Percentiles rank a stretch among this genome's conserved stretches.
Conservation (phyloP, 2,888 invertebrate species). For the Gandaritis pyraliata region DNA sequence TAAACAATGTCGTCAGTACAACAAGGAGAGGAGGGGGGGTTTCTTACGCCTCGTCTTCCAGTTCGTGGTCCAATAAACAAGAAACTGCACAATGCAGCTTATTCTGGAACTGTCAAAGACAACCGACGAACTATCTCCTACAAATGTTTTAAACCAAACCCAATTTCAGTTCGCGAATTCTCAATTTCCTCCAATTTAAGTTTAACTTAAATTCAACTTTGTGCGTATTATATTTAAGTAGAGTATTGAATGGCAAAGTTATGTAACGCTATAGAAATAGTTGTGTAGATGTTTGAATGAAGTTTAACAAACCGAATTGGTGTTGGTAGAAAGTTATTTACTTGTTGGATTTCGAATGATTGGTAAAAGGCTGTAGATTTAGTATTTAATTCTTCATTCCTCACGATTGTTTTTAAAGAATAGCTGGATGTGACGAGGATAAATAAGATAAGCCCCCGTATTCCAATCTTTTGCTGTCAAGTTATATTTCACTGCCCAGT, state of each 20-base stretch:
- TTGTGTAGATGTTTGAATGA: constrained; percentile 33
- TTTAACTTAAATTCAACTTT: constrained; percentile 15
- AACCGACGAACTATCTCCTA: constrained; percentile 34
- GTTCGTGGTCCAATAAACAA: constrained; percentile 23
- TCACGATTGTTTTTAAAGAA: too few relatives aligned
- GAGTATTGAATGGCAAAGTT: background rate
- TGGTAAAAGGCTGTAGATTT: background rate
- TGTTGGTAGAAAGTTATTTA: constrained; percentile 23
- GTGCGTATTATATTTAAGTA: background rate
- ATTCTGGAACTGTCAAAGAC: constrained; percentile 44
- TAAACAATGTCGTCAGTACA: too few relatives aligned
- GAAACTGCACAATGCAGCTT: constrained; percentile 26
- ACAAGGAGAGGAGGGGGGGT: too few relatives aligned
- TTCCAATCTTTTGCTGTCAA: too few relatives aligned
- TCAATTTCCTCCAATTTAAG: constrained; percentile 20
- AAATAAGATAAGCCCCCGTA: too few relatives aligned
- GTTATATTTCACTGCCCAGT: too few relatives aligned
- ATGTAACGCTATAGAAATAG: constrained; percentile 17
- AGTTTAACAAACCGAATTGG: constrained; percentile 35
- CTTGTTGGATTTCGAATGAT: constrained; percentile 14
- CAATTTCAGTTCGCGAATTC: constrained; percentile 38
- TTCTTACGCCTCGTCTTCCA: too few relatives aligned
- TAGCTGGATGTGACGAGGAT: too few relatives aligned
- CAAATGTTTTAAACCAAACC: constrained; percentile 39
- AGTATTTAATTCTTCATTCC: too few relatives aligned